Evolutionary conservation across 30 jellyfish, hydroid and myxozoan species (phyloP), one percentile per base, ranked within the genome.

Genomic region (Pelagia noctiluca): DNA sequence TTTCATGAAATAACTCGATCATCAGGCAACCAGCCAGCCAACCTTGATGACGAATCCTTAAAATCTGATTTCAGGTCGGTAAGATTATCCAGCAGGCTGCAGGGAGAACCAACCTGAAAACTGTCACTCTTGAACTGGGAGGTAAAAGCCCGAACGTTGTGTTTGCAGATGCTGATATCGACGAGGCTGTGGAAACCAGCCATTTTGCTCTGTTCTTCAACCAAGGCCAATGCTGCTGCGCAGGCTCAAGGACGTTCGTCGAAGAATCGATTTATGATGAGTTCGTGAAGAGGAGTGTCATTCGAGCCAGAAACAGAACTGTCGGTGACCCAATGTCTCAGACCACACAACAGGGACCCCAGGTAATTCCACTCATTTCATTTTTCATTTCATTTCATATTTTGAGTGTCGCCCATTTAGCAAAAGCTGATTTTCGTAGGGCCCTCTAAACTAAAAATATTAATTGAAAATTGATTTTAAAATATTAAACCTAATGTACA

Each of bases 171-270:
- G 91, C 90, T 30, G 71, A 87, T 42, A 21, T 93, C 31, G 95
- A 87, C 30, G 89, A 85, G 21, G 99, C 99, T 19, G 97, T 93
- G 32, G 99, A 87, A 67, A 3, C 53, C 24, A 52, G 96, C 68
- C 97, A 87, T 37, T 75, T 81, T 70, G 97, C 97, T 46, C 62
- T 87, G 96, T 93, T 93, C 69, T 83, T 83, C 93, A 93, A 93
- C 91, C 91, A 79, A 79, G 99, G 99, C 35, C 99, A 93, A 82
- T 82, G 96, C 76, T 93, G 99, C 65, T 74, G 93, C 53, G 97
- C 97, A 19, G 99, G 96, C 4, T 81, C 91, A 35, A 92, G 99
- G 37, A 85, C 92, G 0, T 93, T 87, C 57, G 99, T 93, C 3
- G 86, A 93, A 30, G 99, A 93, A 28, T 57, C 97, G 5, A 71